Evolutionary conservation across 2,888 invertebrate species (phyloP).

Genomic region (Elmis aenea): DNA sequence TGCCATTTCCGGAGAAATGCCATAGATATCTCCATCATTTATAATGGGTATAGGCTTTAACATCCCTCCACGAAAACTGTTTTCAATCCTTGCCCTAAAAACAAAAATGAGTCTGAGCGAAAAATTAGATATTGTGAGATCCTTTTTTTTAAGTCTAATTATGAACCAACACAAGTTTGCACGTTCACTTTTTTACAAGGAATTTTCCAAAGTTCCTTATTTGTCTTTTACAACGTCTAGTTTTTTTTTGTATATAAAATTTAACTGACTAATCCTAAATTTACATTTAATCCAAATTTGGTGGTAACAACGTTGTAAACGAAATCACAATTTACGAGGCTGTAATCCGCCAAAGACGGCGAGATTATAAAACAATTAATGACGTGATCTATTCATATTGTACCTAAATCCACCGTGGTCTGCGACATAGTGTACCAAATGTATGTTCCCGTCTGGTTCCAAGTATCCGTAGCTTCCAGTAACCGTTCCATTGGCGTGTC

Average conservation of each 20-base stretch:
- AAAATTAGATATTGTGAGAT: constrained; percentile 1
- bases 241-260: no score
- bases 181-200: no score
- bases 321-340: neutral
- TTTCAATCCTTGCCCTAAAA: constrained; percentile 24
- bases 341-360: no score
- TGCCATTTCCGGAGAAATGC: constrained; percentile 17
- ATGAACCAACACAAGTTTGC: neutral
- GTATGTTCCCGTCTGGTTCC: constrained; percentile 57
- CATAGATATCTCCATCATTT: constrained; percentile 4
- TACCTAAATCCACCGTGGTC: constrained; percentile 65
- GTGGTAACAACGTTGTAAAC: neutral
- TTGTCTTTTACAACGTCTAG: no score
- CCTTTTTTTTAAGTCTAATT: neutral
- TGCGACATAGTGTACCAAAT: constrained; percentile 59
- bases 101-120: constrained; percentile 2
- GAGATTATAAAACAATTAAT: no score
- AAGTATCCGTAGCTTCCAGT: constrained; percentile 68
- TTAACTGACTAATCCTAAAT: no score
- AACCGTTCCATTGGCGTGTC: constrained; percentile 65
- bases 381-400: constrained; percentile 12
- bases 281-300: no score
- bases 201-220: no score
- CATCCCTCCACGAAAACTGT: constrained; percentile 14
- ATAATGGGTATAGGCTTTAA: constrained; percentile 9